These are phyloP conservation scores for Channa argus DNA, from an alignment of 2,113 vertebrate species.

Conservation along the genomic window DNA sequence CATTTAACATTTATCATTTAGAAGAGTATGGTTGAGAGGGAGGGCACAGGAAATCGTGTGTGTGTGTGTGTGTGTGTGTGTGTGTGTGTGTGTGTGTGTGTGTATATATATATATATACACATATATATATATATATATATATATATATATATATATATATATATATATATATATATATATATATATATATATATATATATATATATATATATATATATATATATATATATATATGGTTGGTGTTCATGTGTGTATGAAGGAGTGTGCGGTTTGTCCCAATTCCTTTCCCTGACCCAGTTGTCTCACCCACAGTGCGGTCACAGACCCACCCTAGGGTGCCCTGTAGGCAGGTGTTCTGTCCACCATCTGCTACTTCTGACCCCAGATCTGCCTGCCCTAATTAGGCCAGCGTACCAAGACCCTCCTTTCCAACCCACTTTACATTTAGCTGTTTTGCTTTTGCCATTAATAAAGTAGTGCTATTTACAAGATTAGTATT, in stretches of 20 bases:
- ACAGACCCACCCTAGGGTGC: slow-evolving; percentile 44
- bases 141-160: no score
- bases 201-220: no score
- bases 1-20: no score
- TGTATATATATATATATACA: no score
- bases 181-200: no score
- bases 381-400: slow-evolving; percentile 38
- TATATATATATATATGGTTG: no score
- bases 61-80: neutral
- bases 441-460: neutral
- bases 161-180: no score
- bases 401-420: slow-evolving; percentile 26
- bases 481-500: neutral
- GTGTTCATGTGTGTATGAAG: neutral
- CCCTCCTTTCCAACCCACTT: neutral
- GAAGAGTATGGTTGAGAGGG: no score
- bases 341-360: slow-evolving; percentile 58
- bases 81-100: no score
- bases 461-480: neutral
- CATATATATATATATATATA: no score
- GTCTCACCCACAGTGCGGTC: slow-evolving; percentile 28
- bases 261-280: slow-evolving; percentile 46
- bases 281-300: slow-evolving; percentile 61
- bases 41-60: neutral
- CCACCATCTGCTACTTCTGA: slow-evolving; percentile 59